These are phyloP conservation scores for Oncorhynchus masou DNA, from an alignment of 2,113 vertebrate genomes.

Conservation along the genomic window DNA sequence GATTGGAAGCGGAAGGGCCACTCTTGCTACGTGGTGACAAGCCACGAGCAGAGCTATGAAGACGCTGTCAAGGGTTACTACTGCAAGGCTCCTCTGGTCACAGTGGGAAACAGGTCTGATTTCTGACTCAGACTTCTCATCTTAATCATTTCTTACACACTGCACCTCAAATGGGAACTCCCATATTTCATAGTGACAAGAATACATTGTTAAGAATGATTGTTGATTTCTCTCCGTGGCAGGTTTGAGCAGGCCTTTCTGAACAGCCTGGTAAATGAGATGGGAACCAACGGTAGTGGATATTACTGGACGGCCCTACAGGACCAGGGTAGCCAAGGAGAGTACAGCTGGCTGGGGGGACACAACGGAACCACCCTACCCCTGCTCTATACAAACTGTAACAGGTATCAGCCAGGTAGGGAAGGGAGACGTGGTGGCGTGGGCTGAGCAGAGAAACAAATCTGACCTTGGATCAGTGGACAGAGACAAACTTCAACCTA, in stretches of 20 bases:
- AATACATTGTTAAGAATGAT: neutral
- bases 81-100: constrained; percentile 84
- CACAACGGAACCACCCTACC: constrained; percentile 52
- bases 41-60: constrained; percentile 78
- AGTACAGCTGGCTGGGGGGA: constrained; percentile 81
- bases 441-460: too few species aligned
- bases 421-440: too few species aligned
- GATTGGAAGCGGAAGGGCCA: constrained; percentile 85
- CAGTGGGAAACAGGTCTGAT: constrained; percentile 84
- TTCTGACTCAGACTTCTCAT: neutral
- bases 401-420: constrained; percentile 84
- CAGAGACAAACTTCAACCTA: neutral
- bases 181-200: too few species aligned
- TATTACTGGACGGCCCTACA: constrained; percentile 88
- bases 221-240: constrained; percentile 1
- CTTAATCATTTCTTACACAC: neutral
- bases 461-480: neutral
- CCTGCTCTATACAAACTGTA: constrained; percentile 86
- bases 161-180: too few species aligned
- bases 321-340: constrained; percentile 75
- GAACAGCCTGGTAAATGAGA: constrained; percentile 81
- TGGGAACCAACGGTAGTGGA: constrained; percentile 62
- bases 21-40: constrained; percentile 87
- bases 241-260: constrained; percentile 96
- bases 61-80: constrained; percentile 83